Percentiles rank a stretch among this genome's conserved stretches.
Evolutionary conservation across 1,140 invertebrate genomes (phyloP).

Genomic region (Episyrphus balteatus): DNA sequence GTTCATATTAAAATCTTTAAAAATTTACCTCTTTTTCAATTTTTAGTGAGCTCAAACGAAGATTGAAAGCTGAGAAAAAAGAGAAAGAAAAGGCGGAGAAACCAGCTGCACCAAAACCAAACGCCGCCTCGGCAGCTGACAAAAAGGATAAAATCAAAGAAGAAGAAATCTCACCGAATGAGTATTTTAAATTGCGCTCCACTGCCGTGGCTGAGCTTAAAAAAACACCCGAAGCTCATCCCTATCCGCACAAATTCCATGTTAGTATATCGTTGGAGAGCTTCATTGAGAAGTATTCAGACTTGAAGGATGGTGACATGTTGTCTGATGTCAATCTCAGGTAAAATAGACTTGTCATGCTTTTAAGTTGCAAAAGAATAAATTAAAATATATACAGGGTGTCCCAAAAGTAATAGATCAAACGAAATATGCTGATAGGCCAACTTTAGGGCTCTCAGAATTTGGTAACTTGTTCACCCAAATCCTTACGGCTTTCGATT

Average conservation of each 20-base stretch:
- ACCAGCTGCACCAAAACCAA: slow-evolving; percentile 37
- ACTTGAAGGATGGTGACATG: slow-evolving; percentile 61
- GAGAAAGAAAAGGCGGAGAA: slow-evolving; percentile 88
- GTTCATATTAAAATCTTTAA: neutral
- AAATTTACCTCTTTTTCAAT: neutral
- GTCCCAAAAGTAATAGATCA: too few relatives aligned
- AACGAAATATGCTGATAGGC: too few relatives aligned
- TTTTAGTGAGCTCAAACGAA: slow-evolving; percentile 82
- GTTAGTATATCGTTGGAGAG: slow-evolving; percentile 80
- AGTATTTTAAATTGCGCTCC: slow-evolving; percentile 81
- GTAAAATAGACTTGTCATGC: neutral
- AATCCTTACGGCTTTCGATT: too few relatives aligned
- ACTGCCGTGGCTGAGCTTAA: slow-evolving; percentile 69
- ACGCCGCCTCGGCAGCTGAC: slow-evolving; percentile 26
- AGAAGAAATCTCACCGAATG: slow-evolving; percentile 86
- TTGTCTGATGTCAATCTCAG: slow-evolving; percentile 24
- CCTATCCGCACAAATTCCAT: slow-evolving; percentile 99
- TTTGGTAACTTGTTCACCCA: too few relatives aligned
- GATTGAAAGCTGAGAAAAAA: slow-evolving; percentile 85
- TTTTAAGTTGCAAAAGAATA: neutral
- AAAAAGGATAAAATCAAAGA: slow-evolving; percentile 46
- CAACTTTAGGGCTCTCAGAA: too few relatives aligned
- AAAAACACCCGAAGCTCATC: slow-evolving; percentile 55
- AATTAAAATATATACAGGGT: too few relatives aligned
- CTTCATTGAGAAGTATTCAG: slow-evolving; percentile 79